Base-by-base conservation (phyloP, 2,888 invertebrate genomes). In the Eilema sororculum region DNA sequence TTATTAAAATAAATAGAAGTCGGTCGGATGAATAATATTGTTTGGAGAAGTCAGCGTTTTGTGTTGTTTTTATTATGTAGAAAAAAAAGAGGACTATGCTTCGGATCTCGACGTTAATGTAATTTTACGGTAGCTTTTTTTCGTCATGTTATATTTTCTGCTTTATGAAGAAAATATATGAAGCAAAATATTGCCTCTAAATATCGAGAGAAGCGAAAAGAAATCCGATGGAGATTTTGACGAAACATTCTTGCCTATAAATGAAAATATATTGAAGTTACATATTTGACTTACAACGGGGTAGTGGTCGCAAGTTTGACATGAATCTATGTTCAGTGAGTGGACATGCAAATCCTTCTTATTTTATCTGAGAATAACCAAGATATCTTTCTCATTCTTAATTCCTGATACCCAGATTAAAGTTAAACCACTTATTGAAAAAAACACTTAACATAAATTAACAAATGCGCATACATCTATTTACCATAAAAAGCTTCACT, bases 1-100 rank as follows among this genome's bases (percentile, higher is more conserved):
- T 72, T 75, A 68, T 68, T 69, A 71, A 65, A 71, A 73, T 69
- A 62, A 52, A 41, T 13, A 57, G 33, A 37, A 59, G 67, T 57
- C 28, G 25, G 37, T 65, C 62, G 22, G n/a, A 67, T 72, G 65
- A 69, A 67, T 65, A 63, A 65, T 12, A 67, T 56, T 67, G 41
- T 66, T 68, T 61, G 52, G 52, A 57, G 41, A 67, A 71, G 59
- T 72, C 52, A 59, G 57, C 61, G 46, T 69, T 64, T 64, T 10
- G 28, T 60, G n/a, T 69, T 66, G 28, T 67, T 28, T 24, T 66
- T 41, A 25, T 67, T 28, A 58, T 58, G 9, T 22, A 5, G 24
- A 46, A 59, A 28, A 46, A 37, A 28, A 46, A 37, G 20, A 46
- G 41, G 59, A 46, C n/a, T 20, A 30, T 60, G 30, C 30, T 60